Base-by-base conservation (phyloP, 2,888 invertebrate species). In the Imbricaverruca yamaguchii region DNA sequence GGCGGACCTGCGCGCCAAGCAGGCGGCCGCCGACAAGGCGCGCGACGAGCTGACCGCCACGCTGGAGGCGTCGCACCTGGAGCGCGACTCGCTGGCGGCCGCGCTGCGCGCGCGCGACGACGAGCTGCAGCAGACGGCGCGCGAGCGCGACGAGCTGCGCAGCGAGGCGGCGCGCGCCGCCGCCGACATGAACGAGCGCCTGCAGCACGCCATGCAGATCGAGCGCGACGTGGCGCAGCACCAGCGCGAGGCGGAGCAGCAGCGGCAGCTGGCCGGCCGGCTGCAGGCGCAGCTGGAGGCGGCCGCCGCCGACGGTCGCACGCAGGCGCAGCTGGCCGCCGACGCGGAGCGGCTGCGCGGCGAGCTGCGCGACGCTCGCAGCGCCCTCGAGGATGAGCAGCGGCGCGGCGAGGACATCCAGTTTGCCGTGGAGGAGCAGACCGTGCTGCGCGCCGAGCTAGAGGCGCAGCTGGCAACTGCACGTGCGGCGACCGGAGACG, bases 391-490 rank as follows among this genome's bases (percentile, higher is more conserved):
- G 82, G 94, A 94, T 85, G 94, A 94, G 86, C 90, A 90, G 85
- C 92, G 92, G 86, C 94, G 93, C 87, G 91, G 93, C 11, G 97
- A 97, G 89, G 97, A 98, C 87, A 90, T 97, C 83, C 92, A 94
- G 87, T 97, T 97, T 87, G 87, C 93, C 82, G 92, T 94, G 84
- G 97, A 97, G 88, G 97, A 98, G 87, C 95, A 95, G 85, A 92
- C 93, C 79, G 82, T 97, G 85, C 92, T 92, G 85, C 95, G 94
- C 87, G 93, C 93, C 86, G 97, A 97, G 87, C 90, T 94, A 84
- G 93, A 95, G 91, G 95, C 96, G n/a, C 57, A 56, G 18, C 21
- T 53, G 53, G 74, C 74, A 0, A 21, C 12, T 25, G 25, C 2
- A 39, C 6, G 12, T 8, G 69, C 69, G 12, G 13, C 39, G 2